Evolutionary conservation across 2,797 vertebrate species (phyloP), one percentile per base, ranked within the genome.

Genomic region (Micromesistius poutassou): DNA sequence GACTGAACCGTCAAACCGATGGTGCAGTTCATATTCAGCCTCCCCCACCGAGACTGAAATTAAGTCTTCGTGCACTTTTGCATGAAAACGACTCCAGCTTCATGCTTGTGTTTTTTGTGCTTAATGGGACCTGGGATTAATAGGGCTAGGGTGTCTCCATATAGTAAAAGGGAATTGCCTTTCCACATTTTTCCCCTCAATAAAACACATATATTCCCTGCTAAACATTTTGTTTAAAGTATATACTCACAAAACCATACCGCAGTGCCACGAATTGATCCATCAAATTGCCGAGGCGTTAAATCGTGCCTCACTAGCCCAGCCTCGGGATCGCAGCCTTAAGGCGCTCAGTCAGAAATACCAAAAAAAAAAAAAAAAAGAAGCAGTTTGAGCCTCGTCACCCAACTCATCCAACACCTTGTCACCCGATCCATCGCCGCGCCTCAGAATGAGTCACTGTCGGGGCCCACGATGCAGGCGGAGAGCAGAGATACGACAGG

Each of bases 401-500:
- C 62, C 9, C 62, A 10, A 28, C 62, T 66, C 62, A 25, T 66
- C n/a, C n/a, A 13, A 66, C 7, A 9, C 62, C 62, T 66, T 28
- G 62, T 66, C 62, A 25, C 62, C 25, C n/a, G 12, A 66, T 12
- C n/a, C 22, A 0, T n/a, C 22, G 4, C 55, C 62, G 25, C 62
- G 3, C n/a, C 62, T 28, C n/a, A 28, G 10, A 28, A 28, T 28
- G 62, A 66, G 62, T 66, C 62, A 66, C n/a, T 8, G n/a, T 66
- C 9, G 25, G 25, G 9, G 62, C 62, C 62, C 25, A 66, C 62
- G 28, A 4, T 28, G 82, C 83, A 76, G 85, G 84, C 79, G 77
- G 73, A 31, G 87, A 31, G 87, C 80, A 86, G 83, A 78, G 83
- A 81, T 4, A 50, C 46, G 3, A 78, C 82, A 81, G 83, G 91